Evolutionary conservation across 2,113 vertebrate species (phyloP).

Genomic region (Struthidea cinerea): DNA sequence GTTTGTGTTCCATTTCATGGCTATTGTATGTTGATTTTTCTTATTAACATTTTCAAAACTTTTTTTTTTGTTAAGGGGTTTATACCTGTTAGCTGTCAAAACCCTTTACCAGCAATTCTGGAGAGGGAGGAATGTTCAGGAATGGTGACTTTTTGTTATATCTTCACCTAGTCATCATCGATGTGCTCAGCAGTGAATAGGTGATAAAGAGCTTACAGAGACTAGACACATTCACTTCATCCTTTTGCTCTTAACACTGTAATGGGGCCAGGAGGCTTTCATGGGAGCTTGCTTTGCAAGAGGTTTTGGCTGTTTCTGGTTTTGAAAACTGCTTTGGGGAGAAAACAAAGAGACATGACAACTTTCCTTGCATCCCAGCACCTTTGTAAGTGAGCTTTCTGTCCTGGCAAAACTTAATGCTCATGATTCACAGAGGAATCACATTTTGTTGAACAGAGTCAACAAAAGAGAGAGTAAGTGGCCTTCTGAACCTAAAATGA

Average conservation of each 20-base stretch:
- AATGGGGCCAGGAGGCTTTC: neutral
- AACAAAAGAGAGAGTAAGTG: neutral
- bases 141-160: neutral
- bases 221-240: neutral
- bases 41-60: neutral
- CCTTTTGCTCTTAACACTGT: neutral
- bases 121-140: neutral
- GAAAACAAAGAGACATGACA: neutral
- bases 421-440: neutral
- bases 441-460: neutral
- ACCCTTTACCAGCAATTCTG: neutral
- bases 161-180: fast-evolving
- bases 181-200: neutral
- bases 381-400: neutral
- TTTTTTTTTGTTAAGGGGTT: neutral
- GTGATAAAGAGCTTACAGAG: neutral
- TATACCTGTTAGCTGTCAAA: neutral
- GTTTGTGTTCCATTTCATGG: neutral
- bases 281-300: neutral
- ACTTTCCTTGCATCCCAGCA: neutral
- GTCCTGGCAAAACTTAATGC: neutral
- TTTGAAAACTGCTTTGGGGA: neutral
- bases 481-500: neutral
- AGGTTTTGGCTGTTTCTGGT: neutral
- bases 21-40: neutral